Percentiles rank a stretch among this genome's conserved stretches.
These are phyloP conservation scores for Mesocentrotus franciscanus DNA, from an alignment of 53 echinoderm and acorn worm genomes.

Conservation along the genomic window DNA sequence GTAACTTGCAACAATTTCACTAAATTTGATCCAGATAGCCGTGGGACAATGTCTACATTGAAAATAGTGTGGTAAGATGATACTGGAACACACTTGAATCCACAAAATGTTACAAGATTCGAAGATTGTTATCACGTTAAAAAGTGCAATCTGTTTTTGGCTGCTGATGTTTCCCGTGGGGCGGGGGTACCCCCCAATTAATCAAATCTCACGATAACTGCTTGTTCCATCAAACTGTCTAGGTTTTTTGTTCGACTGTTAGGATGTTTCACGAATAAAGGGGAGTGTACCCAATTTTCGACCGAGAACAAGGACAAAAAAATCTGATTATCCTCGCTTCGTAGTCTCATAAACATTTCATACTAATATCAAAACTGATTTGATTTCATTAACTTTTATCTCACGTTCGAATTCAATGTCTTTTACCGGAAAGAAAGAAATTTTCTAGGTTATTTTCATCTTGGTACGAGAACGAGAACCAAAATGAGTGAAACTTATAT, in stretches of 20 bases:
- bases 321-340: not conserved
- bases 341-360: not conserved
- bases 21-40: slow-evolving; percentile 35
- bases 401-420: not conserved
- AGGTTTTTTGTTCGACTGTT: no score
- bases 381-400: not conserved
- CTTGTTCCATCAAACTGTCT: no score
- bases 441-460: not conserved
- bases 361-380: not conserved
- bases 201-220: no score
- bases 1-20: slow-evolving; percentile 24
- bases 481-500: not conserved
- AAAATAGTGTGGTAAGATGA: not conserved
- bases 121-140: not conserved
- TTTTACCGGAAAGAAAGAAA: not conserved
- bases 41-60: not conserved
- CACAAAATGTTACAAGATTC: not conserved
- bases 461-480: not conserved
- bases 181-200: not conserved
- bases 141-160: not conserved
- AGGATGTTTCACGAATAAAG: not conserved
- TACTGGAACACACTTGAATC: not conserved
- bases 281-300: not conserved
- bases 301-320: not conserved
- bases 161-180: not conserved